Conservation (phyloP, 1,140 invertebrate species). For the Drosophila tani region DNA sequence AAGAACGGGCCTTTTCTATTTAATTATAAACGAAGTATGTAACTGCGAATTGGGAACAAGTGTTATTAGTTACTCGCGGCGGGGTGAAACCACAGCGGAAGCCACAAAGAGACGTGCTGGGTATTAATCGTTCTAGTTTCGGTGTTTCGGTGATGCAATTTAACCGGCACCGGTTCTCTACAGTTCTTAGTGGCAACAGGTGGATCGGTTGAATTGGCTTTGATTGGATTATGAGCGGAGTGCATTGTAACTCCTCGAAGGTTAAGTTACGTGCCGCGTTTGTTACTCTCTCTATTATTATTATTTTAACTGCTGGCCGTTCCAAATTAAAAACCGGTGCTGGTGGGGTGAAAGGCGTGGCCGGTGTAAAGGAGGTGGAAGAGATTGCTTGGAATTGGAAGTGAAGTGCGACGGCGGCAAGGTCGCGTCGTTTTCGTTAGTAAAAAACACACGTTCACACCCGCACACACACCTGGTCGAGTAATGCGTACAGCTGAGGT, state of each 20-base stretch:
- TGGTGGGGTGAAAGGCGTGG: slow-evolving; percentile 15
- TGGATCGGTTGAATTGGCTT: neutral
- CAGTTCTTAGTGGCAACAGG: slow-evolving; percentile 25
- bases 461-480: slow-evolving; percentile 25
- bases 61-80: neutral
- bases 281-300: slow-evolving; percentile 20
- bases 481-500: slow-evolving; percentile 9
- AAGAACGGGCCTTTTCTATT: slow-evolving; percentile 7
- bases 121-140: slow-evolving; percentile 8
- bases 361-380: slow-evolving; percentile 12
- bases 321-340: slow-evolving; percentile 23
- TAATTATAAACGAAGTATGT: slow-evolving; percentile 19
- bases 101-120: neutral
- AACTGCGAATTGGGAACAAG: slow-evolving; percentile 4
- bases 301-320: slow-evolving; percentile 6
- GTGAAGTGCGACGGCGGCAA: slow-evolving; percentile 51
- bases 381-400: slow-evolving; percentile 23
- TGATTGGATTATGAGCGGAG: neutral
- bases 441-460: slow-evolving; percentile 25
- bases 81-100: neutral
- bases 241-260: slow-evolving; percentile 17
- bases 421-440: slow-evolving; percentile 59
- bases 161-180: neutral
- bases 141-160: slow-evolving; percentile 11
- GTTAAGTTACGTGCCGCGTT: slow-evolving; percentile 2